A percentile compares a stretch with the other conserved stretches of the same genome.
These are phyloP conservation scores for Cantharis rufa DNA, from an alignment of 2,888 invertebrate species.

Conservation along the genomic window DNA sequence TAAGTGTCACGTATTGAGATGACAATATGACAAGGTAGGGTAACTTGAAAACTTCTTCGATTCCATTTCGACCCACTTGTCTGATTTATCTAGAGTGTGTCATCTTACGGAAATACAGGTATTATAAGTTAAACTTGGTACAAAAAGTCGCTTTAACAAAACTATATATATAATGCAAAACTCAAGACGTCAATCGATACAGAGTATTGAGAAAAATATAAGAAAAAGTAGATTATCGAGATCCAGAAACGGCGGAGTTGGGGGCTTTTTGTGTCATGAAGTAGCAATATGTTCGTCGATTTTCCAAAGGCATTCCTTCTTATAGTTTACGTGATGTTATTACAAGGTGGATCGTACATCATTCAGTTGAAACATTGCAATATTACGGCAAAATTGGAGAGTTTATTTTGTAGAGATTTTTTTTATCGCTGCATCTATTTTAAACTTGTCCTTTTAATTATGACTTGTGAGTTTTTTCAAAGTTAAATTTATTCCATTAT, in stretches of 20 bases:
- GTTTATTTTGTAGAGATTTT: conserved; percentile 15
- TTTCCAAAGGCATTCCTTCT: conserved; percentile 38
- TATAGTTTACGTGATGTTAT: conserved; percentile 44
- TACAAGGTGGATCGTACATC: conserved; percentile 40
- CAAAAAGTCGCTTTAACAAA: conserved; percentile 34
- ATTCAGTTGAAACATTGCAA: conserved; percentile 37
- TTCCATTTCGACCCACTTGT: conserved; percentile 49
- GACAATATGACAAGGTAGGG: conserved; percentile 43
- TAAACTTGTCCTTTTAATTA: conserved; percentile 15
- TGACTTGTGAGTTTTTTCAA: not conserved
- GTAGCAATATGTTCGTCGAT: conserved; percentile 38
- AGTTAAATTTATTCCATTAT: not conserved
- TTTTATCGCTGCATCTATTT: conserved; percentile 4
- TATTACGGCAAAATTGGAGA: conserved; percentile 26
- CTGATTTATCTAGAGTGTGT: conserved; percentile 49
- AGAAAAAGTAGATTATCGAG: conserved; percentile 34
- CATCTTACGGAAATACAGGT: conserved; percentile 43
- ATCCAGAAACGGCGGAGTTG: conserved; percentile 24
- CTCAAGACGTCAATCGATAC: conserved; percentile 30
- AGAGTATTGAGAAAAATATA: conserved; percentile 36
- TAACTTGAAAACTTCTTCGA: conserved; percentile 44
- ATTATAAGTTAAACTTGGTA: conserved; percentile 39
- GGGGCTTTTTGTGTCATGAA: conserved; percentile 30
- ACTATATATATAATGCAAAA: conserved; percentile 38
- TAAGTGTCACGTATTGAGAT: conserved; percentile 41